Base-by-base conservation (phyloP, 1,140 invertebrate species). In the Papilio polyxenes region DNA sequence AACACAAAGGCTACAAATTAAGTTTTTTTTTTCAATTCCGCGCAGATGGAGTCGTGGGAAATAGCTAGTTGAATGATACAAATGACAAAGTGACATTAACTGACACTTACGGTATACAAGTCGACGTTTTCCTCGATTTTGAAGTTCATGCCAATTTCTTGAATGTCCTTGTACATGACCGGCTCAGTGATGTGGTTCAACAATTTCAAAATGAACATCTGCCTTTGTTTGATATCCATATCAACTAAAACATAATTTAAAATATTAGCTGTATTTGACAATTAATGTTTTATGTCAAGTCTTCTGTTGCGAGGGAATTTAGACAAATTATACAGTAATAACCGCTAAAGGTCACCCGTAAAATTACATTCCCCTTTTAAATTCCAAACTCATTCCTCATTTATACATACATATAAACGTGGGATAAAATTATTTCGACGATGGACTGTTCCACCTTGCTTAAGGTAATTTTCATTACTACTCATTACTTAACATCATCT, bases 161-260 rank as follows among this genome's bases (percentile, higher is more conserved):
- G 88, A 31, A 94, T 88, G 6, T 94, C 93, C 79, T 93, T 91
- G 87, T 95, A 92, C 86, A 93, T 92, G 44, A 90, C 87, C 17
- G 95, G 95, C 86, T 96, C 95, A 84, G 95, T 95, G 2, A 97
- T 92, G 83, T 96, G 95, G 76, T 96, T 94, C 31, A 96, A 90
- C n/a, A 97, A 93, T 80, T 95, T 95, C 62, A 97, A 94, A 11
- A 96, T 94, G 48, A 95, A 92, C 69, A 95, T 95, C 92, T 97
- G 96, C 82, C 84, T 91, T 78, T 90, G 84, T 72, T 92, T 92
- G 23, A 93, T 83, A 83, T 94, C 89, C 85, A 91, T 90, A 69
- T 86, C 91, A 88, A 82, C 92, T 96, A 95, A 80, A 95, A 76
- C 95, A 95, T 86, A 94, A 95, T 20, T 72, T 15, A 40, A 72